phyloP scores from a whole-genome alignment of 2,113 vertebrate species.

The Salvelinus fontinalis region DNA sequence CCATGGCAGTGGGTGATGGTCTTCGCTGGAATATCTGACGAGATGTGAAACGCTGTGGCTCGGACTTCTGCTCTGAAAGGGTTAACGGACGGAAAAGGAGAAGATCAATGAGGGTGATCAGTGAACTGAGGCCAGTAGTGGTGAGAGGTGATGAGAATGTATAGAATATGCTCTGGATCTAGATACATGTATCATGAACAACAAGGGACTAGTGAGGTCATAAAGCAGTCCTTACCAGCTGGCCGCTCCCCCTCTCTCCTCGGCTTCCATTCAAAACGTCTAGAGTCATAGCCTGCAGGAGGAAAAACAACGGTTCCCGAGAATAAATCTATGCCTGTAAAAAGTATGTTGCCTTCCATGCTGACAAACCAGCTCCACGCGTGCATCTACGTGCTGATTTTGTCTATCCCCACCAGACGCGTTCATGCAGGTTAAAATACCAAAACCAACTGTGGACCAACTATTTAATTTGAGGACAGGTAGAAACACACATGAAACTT shows the following conservation, averaged over 20 bases:
- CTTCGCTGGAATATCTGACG: conserved; percentile 70
- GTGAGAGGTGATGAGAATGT: not conserved
- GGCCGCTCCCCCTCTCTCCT: conserved; percentile 70
- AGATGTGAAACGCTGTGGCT: conserved; percentile 60
- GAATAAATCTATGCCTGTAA: not conserved
- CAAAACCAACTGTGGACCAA: too few species aligned
- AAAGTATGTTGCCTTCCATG: not conserved
- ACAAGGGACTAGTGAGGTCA: not conserved
- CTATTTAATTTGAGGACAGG: too few species aligned
- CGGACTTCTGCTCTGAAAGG: conserved; percentile 67
- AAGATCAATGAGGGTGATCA: not conserved
- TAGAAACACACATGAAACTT: too few species aligned
- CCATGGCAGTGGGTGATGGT: conserved; percentile 54
- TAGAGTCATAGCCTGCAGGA: conserved; percentile 69
- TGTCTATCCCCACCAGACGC: too few species aligned
- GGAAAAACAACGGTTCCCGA: conserved; percentile 11
- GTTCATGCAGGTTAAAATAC: too few species aligned
- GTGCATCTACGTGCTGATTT: too few species aligned
- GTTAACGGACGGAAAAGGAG: conserved; percentile 23
- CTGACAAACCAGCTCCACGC: too few species aligned
- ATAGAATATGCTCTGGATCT: not conserved
- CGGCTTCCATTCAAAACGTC: conserved; percentile 74
- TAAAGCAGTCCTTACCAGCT: conserved; percentile 51
- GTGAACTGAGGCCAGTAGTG: not conserved
- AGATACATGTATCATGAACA: not conserved